These are phyloP conservation scores for Abrostola triplasia DNA, from an alignment of 2,888 invertebrate species.

Conservation along the genomic window DNA sequence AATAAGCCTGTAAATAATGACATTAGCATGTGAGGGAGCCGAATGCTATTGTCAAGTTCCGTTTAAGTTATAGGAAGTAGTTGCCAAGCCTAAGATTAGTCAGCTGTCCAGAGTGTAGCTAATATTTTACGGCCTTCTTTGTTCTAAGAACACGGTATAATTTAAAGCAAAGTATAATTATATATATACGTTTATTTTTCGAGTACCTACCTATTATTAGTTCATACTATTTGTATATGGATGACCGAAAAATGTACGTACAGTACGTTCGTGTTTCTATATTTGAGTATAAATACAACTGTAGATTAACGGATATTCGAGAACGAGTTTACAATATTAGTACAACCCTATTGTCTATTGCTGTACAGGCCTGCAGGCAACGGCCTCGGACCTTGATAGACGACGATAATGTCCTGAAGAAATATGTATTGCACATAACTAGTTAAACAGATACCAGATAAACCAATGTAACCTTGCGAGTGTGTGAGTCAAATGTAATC, in stretches of 20 bases:
- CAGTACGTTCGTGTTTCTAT: too few species aligned
- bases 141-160: too few species aligned
- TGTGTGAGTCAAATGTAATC: constrained; percentile 28
- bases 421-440: constrained; percentile 24
- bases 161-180: too few species aligned
- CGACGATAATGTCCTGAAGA: constrained; percentile 8
- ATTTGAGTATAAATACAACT: background rate
- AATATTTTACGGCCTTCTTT: too few species aligned
- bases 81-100: background rate
- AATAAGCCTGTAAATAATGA: background rate
- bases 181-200: too few species aligned
- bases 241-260: too few species aligned
- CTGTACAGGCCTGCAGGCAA: constrained; percentile 27
- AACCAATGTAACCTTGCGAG: constrained; percentile 24
- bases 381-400: constrained; percentile 28
- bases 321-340: background rate
- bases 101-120: background rate
- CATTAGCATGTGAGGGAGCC: background rate
- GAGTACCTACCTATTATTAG: too few species aligned
- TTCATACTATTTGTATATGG: too few species aligned
- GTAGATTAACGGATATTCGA: background rate
- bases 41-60: background rate
- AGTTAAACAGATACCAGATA: constrained; percentile 8
- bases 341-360: constrained; percentile 3
- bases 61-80: background rate